Conservation (phyloP, 2,113 vertebrate genomes). For the Arvicanthis niloticus region DNA sequence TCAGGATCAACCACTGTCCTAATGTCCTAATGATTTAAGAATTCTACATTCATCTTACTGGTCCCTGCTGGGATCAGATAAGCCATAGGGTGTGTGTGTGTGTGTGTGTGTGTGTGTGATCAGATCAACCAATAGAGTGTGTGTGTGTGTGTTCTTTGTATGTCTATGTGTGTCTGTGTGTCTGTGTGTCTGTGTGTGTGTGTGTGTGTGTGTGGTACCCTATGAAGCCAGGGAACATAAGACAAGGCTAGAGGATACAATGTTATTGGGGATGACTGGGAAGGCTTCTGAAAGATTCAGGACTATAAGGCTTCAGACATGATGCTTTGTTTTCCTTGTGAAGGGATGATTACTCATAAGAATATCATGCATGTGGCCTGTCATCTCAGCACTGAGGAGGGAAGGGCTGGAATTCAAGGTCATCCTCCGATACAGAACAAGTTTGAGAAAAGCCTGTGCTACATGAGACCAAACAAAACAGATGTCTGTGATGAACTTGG, state of each 20-base stretch:
- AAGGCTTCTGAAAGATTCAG: conserved; percentile 13
- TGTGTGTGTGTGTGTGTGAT: not conserved
- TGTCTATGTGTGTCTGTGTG: not conserved
- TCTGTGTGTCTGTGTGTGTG: not conserved
- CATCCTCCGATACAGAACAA: not conserved
- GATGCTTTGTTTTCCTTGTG: not conserved
- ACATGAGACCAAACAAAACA: not conserved
- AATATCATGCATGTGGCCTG: not conserved
- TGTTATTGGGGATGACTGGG: not conserved
- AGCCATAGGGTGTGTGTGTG: not conserved
- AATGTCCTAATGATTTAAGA: not conserved
- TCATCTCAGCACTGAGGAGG: not conserved
- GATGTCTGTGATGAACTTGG: not conserved
- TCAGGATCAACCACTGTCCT: not conserved
- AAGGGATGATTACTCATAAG: not conserved
- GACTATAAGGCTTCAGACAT: not conserved
- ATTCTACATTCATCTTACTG: not conserved
- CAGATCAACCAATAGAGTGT: too few relatives aligned
- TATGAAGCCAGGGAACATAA: not conserved
- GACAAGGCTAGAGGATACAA: not conserved
- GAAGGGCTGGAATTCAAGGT: not conserved
- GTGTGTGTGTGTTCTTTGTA: not conserved
- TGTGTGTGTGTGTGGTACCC: not conserved
- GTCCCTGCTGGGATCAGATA: not conserved
- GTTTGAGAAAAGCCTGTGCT: not conserved